A percentile compares a stretch with the other conserved stretches of the same genome.
Evolutionary conservation across 2,113 vertebrate species (phyloP).

Genomic region (Pimephales promelas): DNA sequence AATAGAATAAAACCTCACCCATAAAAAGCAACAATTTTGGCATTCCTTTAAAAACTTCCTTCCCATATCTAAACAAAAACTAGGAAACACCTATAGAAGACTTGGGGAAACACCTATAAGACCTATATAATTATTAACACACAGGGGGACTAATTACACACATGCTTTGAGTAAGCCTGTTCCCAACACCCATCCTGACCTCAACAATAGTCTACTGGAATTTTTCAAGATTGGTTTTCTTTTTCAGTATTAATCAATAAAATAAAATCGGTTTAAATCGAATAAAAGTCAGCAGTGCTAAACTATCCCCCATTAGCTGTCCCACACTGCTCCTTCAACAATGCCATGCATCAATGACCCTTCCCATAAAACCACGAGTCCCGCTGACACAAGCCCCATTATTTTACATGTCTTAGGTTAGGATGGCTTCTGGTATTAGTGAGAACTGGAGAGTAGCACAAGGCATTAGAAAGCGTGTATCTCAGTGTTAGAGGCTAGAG

Average conservation of each 20-base stretch:
- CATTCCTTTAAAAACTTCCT: neutral
- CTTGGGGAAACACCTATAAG: slow-evolving; percentile 41
- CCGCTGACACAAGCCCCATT: slow-evolving; percentile 38
- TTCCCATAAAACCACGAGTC: slow-evolving; percentile 29
- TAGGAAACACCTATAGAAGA: slow-evolving; percentile 38
- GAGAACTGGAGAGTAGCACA: slow-evolving; percentile 31
- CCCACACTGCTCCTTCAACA: neutral
- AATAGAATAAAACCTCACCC: neutral
- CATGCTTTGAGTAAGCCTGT: neutral
- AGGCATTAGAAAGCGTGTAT: slow-evolving; percentile 49
- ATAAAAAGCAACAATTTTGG: neutral
- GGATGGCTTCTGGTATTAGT: slow-evolving; percentile 41
- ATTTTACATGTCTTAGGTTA: slow-evolving; percentile 41
- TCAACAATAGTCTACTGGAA: neutral
- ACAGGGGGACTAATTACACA: slow-evolving; percentile 48
- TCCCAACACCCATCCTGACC: neutral
- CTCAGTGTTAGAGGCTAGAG: slow-evolving; percentile 41
- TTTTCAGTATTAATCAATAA: neutral
- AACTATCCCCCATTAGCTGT: slow-evolving; percentile 6
- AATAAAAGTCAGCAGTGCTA: neutral
- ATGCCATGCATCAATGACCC: neutral
- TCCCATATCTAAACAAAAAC: slow-evolving; percentile 30
- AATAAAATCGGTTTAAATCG: neutral
- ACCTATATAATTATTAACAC: slow-evolving; percentile 53
- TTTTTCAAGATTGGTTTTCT: neutral